These are phyloP conservation scores for Xanthia icteritia DNA, from an alignment of 2,888 invertebrate genomes.

Conservation along the genomic window DNA sequence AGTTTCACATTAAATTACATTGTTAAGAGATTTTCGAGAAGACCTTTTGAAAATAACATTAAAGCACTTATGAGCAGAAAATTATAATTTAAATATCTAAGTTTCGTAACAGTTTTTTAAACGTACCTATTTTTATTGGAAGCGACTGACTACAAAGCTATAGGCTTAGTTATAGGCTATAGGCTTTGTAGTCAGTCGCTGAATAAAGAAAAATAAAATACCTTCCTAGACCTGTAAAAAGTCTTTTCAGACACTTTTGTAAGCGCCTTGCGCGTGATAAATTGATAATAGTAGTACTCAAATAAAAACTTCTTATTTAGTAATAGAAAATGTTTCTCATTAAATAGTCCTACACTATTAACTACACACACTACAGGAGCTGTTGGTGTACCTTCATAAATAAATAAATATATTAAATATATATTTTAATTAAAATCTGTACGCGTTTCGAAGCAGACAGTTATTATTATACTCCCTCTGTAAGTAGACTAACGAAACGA, in stretches of 20 bases:
- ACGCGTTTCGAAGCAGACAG: neutral
- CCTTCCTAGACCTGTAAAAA: neutral
- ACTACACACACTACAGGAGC: neutral
- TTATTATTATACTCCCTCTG: neutral
- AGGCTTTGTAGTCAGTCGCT: too few species aligned
- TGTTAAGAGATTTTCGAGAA: conserved; percentile 46
- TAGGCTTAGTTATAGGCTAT: too few species aligned
- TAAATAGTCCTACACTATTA: neutral
- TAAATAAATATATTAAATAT: too few species aligned
- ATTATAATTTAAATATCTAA: conserved; percentile 35
- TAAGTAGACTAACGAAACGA: neutral
- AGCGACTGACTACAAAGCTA: neutral
- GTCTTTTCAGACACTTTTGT: neutral
- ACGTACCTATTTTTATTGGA: conserved; percentile 4
- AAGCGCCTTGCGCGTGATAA: neutral
- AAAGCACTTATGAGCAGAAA: conserved; percentile 38
- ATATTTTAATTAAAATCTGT: conserved; percentile 25
- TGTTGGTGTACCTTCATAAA: too few species aligned
- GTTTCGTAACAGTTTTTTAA: conserved; percentile 25
- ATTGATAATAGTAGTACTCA: neutral
- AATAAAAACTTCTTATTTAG: neutral
- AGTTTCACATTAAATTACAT: conserved; percentile 57
- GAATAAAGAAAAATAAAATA: neutral
- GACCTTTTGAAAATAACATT: conserved; percentile 45
- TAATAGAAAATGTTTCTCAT: conserved; percentile 2